These are phyloP conservation scores for Nasonovia ribisnigri DNA, from an alignment of 2,888 invertebrate genomes.

Conservation along the genomic window DNA sequence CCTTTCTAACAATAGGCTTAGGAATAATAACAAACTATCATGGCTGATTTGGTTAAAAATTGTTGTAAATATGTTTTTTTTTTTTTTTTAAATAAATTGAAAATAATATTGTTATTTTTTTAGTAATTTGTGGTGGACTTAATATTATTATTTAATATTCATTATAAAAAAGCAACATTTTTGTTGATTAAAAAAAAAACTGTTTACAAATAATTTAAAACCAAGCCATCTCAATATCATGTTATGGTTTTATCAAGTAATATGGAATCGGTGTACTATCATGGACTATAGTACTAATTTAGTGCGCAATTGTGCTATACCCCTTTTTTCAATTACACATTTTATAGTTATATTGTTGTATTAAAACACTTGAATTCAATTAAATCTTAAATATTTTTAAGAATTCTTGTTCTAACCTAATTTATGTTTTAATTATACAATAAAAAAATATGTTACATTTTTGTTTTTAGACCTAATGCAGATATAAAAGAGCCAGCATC, in stretches of 20 bases:
- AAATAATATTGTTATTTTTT: too few species aligned
- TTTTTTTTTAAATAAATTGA: too few species aligned
- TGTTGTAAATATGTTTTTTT: too few species aligned
- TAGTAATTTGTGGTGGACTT: too few species aligned
- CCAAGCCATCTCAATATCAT: not conserved
- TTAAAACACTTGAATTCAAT: not conserved
- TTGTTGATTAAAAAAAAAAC: too few species aligned
- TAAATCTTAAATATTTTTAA: not conserved
- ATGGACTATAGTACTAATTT: not conserved
- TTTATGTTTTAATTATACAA: not conserved
- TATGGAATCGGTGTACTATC: not conserved
- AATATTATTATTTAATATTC: too few species aligned
- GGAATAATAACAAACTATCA: too few species aligned
- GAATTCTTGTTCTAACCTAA: not conserved
- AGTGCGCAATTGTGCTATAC: not conserved
- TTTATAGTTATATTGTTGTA: not conserved
- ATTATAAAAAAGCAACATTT: too few species aligned
- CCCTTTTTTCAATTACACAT: not conserved
- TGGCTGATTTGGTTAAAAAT: too few species aligned
- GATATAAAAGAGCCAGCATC: not conserved
- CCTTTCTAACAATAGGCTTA: too few species aligned
- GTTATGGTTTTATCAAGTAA: not conserved
- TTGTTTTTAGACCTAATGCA: slow-evolving; percentile 24
- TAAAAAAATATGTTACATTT: not conserved
- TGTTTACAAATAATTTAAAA: too few species aligned